Percentiles rank a stretch among this genome's conserved stretches.
Evolutionary conservation across 2,888 invertebrate species (phyloP).

Genomic region (Furcula furcula): DNA sequence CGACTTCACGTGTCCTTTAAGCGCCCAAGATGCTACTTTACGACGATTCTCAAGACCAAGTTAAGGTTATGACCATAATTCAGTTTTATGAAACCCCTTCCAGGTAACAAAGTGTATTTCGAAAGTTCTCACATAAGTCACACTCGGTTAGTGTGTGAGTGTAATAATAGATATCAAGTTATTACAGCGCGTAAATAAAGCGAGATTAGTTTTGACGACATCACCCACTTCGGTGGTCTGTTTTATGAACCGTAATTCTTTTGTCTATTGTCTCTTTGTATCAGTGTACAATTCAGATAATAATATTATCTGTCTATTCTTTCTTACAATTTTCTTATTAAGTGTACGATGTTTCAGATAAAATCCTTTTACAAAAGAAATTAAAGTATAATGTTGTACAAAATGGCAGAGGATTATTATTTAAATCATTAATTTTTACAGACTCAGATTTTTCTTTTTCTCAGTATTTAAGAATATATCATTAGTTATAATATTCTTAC

Average conservation of each 20-base stretch:
- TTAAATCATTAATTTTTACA: no score
- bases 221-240: constrained; percentile 13
- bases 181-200: constrained; percentile 12
- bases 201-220: constrained; percentile 14
- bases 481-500: no score
- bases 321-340: background rate
- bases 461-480: no score
- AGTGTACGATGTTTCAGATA: background rate
- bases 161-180: constrained; percentile 15
- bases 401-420: no score
- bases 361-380: background rate
- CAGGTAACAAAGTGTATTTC: constrained; percentile 72
- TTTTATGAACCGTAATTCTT: constrained; percentile 38
- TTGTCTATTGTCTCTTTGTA: constrained; percentile 43
- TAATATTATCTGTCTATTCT: no score
- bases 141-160: constrained; percentile 36
- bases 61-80: constrained; percentile 77
- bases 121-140: constrained; percentile 67
- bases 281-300: background rate
- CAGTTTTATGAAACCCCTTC: constrained; percentile 78
- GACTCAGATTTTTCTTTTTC: no score
- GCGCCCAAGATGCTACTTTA: constrained; percentile 74
- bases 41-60: constrained; percentile 71
- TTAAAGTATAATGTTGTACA: background rate
- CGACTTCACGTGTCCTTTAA: constrained; percentile 68